phyloP scores from a whole-genome alignment of 2,888 invertebrate genomes.

The Taphrorychus bicolor region DNA sequence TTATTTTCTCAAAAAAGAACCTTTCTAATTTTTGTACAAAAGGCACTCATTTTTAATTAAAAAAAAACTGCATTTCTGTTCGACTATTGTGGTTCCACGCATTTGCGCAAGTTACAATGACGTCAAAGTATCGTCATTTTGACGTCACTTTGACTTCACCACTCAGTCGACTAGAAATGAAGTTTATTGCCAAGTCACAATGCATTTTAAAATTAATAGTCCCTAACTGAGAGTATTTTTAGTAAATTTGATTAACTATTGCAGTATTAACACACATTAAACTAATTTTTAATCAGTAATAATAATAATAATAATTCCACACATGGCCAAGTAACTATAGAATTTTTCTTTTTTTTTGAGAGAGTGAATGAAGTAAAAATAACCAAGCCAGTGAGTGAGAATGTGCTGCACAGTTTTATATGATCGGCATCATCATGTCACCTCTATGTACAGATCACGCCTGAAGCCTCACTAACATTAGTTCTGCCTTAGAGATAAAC shows the following conservation, averaged over 20 bases:
- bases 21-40: constrained; percentile 15
- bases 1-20: constrained; percentile 41
- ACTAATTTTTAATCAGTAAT: constrained; percentile 48
- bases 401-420: constrained; percentile 18
- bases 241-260: constrained; percentile 40
- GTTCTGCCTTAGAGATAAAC: too few relatives aligned
- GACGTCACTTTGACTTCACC: neutral
- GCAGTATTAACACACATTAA: constrained; percentile 49
- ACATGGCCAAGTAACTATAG: constrained; percentile 61
- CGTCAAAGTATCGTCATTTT: neutral
- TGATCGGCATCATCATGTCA: constrained; percentile 5
- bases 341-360: constrained; percentile 40
- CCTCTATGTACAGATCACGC: constrained; percentile 25
- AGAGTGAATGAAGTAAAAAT: constrained; percentile 37
- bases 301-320: constrained; percentile 59
- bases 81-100: neutral
- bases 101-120: neutral
- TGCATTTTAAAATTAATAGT: neutral
- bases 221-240: constrained; percentile 13
- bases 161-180: neutral
- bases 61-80: neutral
- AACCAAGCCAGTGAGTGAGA: constrained; percentile 31
- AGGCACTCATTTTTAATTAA: constrained; percentile 30
- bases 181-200: neutral
- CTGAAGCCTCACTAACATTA: constrained; percentile 22